Evolutionary conservation across 2,888 invertebrate species (phyloP).

Genomic region (Orchestes rusci): DNA sequence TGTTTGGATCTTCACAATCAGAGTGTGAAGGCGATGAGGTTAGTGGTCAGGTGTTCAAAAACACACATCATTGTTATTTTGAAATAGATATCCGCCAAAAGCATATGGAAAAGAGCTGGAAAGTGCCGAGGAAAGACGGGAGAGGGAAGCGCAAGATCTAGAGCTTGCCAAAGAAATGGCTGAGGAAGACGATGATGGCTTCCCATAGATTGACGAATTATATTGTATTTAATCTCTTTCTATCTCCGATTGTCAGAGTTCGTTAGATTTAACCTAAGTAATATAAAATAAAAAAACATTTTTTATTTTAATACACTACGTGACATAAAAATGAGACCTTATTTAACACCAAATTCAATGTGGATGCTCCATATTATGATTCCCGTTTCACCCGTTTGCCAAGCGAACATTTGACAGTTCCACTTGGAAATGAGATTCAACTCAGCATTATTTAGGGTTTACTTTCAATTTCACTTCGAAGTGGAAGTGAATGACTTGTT

Average conservation of each 20-base stretch:
- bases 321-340: no score
- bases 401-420: no score
- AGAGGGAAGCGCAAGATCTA: slow-evolving; percentile 95
- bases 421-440: no score
- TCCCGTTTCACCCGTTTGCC: no score
- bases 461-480: no score
- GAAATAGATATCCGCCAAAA: slow-evolving; percentile 78
- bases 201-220: slow-evolving; percentile 44
- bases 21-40: slow-evolving; percentile 97
- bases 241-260: slow-evolving; percentile 8
- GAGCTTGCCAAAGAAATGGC: slow-evolving; percentile 99
- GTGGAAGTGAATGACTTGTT: no score
- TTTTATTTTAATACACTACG: slow-evolving; percentile 2
- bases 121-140: slow-evolving; percentile 92
- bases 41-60: neutral
- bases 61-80: neutral
- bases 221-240: slow-evolving; percentile 5
- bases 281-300: slow-evolving; percentile 8
- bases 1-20: slow-evolving; percentile 97
- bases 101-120: slow-evolving; percentile 97
- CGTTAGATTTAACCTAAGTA: slow-evolving; percentile 7
- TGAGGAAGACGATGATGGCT: slow-evolving; percentile 96
- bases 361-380: no score
- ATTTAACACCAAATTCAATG: no score
- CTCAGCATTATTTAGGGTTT: no score